These are phyloP conservation scores for Lophius americanus DNA, from an alignment of 2,797 vertebrate genomes.

Conservation along the genomic window DNA sequence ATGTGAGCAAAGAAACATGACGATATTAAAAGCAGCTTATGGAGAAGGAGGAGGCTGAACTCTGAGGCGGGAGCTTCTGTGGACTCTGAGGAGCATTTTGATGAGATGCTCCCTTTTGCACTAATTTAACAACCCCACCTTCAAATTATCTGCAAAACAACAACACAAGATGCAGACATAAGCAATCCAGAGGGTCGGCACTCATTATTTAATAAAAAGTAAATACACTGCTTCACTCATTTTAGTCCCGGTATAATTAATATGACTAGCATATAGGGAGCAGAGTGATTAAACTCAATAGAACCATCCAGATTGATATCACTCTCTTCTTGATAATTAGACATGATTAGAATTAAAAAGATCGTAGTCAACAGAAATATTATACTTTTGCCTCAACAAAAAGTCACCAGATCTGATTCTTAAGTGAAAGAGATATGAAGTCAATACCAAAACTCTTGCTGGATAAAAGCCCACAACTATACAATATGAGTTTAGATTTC, in stretches of 20 bases:
- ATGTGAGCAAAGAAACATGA: background rate
- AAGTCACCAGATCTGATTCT: background rate
- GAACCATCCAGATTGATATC: too few species aligned
- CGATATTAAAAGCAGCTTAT: too few species aligned
- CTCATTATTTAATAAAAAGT: background rate
- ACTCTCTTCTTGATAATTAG: too few species aligned
- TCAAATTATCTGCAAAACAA: slow-evolving; percentile 1
- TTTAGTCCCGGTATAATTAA: background rate
- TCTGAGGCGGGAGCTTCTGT: background rate
- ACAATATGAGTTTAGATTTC: background rate
- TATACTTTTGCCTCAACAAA: background rate
- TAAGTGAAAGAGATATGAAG: background rate
- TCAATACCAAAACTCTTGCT: background rate
- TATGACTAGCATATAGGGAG: background rate
- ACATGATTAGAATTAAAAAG: too few species aligned
- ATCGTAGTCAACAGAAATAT: too few species aligned
- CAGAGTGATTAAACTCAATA: background rate
- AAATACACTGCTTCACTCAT: background rate
- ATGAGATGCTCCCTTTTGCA: background rate
- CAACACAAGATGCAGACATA: background rate
- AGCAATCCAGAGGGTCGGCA: too few species aligned
- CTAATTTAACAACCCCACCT: background rate
- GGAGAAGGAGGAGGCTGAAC: too few species aligned
- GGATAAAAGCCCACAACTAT: background rate
- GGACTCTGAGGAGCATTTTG: background rate